Conservation (phyloP, 2,888 invertebrate species). For the Tetramorium bicarinatum region DNA sequence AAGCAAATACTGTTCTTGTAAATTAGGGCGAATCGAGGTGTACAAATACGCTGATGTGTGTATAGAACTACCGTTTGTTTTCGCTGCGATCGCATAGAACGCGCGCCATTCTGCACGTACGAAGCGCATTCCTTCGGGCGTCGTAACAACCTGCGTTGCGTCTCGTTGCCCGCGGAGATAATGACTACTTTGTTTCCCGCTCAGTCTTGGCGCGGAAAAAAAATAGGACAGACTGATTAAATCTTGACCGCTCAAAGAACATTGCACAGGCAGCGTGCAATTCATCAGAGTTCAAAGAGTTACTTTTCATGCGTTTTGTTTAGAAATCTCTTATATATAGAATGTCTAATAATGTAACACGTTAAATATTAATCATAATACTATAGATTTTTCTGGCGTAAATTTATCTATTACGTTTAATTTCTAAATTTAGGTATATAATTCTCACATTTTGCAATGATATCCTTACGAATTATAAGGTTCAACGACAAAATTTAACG, state of each 20-base stretch:
- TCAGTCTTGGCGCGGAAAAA: background rate
- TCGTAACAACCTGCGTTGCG: constrained; percentile 46
- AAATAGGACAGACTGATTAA: constrained; percentile 26
- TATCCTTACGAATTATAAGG: background rate
- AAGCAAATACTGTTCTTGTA: constrained; percentile 40
- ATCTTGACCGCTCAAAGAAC: background rate
- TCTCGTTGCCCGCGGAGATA: constrained; percentile 52
- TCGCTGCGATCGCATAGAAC: constrained; percentile 43
- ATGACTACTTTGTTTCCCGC: constrained; percentile 22
- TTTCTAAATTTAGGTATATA: background rate
- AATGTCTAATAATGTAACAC: background rate
- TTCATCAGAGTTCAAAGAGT: background rate
- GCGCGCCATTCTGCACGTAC: constrained; percentile 40
- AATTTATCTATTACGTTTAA: background rate
- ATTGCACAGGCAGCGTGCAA: background rate
- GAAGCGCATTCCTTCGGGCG: constrained; percentile 60
- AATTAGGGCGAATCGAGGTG: constrained; percentile 42
- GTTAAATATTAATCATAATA: background rate
- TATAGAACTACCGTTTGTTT: constrained; percentile 61
- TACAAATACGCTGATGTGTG: constrained; percentile 53
- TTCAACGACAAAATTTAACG: background rate
- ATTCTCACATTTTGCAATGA: background rate
- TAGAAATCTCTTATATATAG: background rate
- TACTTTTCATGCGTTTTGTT: background rate
- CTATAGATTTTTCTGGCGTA: too few species aligned